A percentile compares a stretch with the other conserved stretches of the same genome.
Evolutionary conservation across 92 coral and sea anemone species (phyloP).

Genomic region (Pocillopora grandis): DNA sequence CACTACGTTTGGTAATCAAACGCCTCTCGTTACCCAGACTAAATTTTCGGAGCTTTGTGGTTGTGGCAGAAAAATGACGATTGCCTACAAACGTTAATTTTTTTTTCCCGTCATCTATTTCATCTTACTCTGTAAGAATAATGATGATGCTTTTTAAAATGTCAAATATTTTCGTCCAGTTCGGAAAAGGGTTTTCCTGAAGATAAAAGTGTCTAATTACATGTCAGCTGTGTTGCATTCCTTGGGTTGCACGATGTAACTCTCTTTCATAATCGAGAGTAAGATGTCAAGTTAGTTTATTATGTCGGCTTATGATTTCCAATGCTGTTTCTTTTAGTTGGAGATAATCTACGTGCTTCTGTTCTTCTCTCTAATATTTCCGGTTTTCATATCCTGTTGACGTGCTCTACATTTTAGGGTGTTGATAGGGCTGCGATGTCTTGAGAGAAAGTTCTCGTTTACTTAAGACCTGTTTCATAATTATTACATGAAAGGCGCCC

Average conservation of each 20-base stretch:
- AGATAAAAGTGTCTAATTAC: slow-evolving; percentile 14
- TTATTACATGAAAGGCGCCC: neutral
- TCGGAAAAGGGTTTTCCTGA: neutral
- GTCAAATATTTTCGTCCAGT: slow-evolving; percentile 23
- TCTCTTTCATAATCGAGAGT: neutral
- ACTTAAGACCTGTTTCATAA: neutral
- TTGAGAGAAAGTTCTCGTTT: neutral
- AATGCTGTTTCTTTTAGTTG: neutral
- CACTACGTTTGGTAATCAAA: neutral
- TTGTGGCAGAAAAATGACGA: neutral
- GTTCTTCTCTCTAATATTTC: neutral
- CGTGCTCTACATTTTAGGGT: neutral
- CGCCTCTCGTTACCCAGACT: neutral
- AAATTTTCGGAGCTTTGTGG: neutral
- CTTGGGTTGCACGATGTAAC: neutral
- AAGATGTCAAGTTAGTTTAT: neutral
- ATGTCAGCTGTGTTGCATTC: slow-evolving; percentile 1
- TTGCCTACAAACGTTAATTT: neutral
- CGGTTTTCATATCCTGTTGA: neutral
- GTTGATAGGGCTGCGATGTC: neutral
- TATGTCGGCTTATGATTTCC: neutral
- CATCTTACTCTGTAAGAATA: slow-evolving; percentile 3
- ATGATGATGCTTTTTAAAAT: slow-evolving; percentile 11
- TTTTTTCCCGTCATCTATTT: neutral
- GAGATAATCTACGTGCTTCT: neutral